Evolutionary conservation across 2,888 invertebrate genomes (phyloP).

Genomic region (Orchesella flavescens): DNA sequence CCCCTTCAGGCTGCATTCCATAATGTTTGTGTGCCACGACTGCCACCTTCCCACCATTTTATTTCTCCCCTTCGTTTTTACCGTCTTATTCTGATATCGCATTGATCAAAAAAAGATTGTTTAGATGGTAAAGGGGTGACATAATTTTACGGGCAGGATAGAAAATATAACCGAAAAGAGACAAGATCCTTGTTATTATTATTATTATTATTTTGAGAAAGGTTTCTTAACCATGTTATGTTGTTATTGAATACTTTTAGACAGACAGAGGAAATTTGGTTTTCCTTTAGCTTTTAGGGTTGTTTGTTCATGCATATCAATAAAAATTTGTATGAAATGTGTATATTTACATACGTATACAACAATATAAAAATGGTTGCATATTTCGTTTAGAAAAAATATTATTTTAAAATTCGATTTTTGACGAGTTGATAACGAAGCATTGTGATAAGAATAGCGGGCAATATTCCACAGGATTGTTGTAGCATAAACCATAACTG

Average conservation of each 20-base stretch:
- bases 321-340: no score
- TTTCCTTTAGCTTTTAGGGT: no score
- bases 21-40: neutral
- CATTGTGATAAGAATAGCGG: neutral
- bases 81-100: neutral
- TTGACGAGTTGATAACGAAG: conserved; percentile 10
- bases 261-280: no score
- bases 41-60: neutral
- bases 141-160: conserved; percentile 29
- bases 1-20: conserved; percentile 50
- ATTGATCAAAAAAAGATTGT: conserved; percentile 31
- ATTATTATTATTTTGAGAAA: conserved; percentile 6
- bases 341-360: no score
- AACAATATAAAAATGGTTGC: no score
- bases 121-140: conserved; percentile 44
- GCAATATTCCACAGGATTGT: no score
- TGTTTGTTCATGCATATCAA: no score
- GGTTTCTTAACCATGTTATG: neutral
- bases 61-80: neutral
- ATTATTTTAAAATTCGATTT: neutral
- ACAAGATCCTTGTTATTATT: neutral
- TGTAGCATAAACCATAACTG: no score
- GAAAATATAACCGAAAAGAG: neutral
- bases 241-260: no score
- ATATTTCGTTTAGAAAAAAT: no score